Evolutionary conservation across 2,888 invertebrate genomes (phyloP).

Genomic region (Clivina fossor): DNA sequence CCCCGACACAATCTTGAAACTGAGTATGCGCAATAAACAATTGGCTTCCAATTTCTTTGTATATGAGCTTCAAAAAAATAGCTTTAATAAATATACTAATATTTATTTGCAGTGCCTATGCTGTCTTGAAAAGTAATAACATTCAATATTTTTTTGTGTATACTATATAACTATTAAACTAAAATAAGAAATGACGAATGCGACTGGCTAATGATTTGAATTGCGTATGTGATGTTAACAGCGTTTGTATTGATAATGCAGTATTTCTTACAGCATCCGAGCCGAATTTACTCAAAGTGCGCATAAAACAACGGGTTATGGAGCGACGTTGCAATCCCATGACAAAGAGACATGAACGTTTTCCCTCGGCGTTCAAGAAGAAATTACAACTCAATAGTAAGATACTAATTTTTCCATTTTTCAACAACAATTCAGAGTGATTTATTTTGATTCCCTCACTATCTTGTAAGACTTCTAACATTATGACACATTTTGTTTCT

Average conservation of each 20-base stretch:
- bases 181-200: too few relatives aligned
- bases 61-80: too few relatives aligned
- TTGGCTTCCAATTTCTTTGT: too few relatives aligned
- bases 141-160: too few relatives aligned
- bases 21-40: too few relatives aligned
- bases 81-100: too few relatives aligned
- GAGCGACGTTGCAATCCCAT: conserved; percentile 93
- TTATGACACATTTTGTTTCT: background rate
- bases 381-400: conserved; percentile 65
- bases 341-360: conserved; percentile 76
- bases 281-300: conserved; percentile 93
- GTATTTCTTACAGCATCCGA: conserved; percentile 77
- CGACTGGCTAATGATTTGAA: conserved; percentile 9
- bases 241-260: conserved; percentile 18
- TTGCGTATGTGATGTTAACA: conserved; percentile 3
- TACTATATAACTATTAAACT: too few relatives aligned
- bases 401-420: conserved; percentile 32
- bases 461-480: conserved; percentile 1
- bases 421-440: background rate
- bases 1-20: too few relatives aligned
- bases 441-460: background rate
- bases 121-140: too few relatives aligned
- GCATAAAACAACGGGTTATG: conserved; percentile 92
- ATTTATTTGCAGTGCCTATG: too few relatives aligned
- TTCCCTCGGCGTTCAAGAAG: conserved; percentile 74